Percentiles rank a stretch among this genome's conserved stretches.
Conservation (phyloP, 2,797 vertebrate species). For the Ctenochaetus hawaiiensis region DNA sequence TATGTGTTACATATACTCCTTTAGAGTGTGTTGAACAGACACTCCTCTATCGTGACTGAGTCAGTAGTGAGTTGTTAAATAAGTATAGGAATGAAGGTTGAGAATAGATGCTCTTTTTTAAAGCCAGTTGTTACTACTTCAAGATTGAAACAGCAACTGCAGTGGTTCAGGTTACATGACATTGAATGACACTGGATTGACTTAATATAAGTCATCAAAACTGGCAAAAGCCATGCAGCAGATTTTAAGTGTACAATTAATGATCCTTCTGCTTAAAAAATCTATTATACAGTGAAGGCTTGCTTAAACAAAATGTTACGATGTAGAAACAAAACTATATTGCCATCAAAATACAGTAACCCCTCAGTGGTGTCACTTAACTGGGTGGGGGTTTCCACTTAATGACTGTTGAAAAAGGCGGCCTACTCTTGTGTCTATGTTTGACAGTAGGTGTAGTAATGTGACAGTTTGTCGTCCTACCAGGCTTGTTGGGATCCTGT, state of each 20-base stretch:
- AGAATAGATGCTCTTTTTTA: neutral
- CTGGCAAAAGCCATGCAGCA: neutral
- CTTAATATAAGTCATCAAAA: neutral
- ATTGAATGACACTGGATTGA: neutral
- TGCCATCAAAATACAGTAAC: neutral
- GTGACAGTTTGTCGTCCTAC: constrained; percentile 78
- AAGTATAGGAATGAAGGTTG: neutral
- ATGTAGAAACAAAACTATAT: neutral
- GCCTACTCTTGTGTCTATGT: neutral
- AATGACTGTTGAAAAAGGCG: neutral
- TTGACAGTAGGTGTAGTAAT: neutral
- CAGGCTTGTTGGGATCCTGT: constrained; percentile 92
- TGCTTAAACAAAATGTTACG: constrained; percentile 1
- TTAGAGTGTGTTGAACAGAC: neutral
- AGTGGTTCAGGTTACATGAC: neutral
- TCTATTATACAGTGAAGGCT: neutral
- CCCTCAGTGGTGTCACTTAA: constrained; percentile 5
- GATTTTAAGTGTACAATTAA: neutral
- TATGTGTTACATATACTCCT: neutral
- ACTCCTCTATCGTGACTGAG: neutral
- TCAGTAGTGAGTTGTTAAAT: neutral
- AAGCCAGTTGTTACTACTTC: neutral
- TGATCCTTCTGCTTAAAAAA: neutral
- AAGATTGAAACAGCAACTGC: neutral
- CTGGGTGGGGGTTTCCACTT: neutral